Conservation (phyloP, 2,888 invertebrate genomes). For the Drosophila prostipennis region DNA sequence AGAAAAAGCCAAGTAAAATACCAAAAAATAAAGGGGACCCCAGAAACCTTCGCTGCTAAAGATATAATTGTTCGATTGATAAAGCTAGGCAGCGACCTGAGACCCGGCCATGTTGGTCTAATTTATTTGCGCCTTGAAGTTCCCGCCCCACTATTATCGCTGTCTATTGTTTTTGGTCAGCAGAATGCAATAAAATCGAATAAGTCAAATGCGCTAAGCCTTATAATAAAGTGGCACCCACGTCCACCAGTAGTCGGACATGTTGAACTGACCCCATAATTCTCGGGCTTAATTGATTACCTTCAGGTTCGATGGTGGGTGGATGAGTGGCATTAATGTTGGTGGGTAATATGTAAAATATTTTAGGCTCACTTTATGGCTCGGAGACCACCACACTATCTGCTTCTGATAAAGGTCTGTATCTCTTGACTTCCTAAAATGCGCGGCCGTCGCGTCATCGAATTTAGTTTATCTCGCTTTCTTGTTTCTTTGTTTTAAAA, state of each 20-base stretch:
- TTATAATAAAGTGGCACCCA: constrained; percentile 55
- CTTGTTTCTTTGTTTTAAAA: constrained; percentile 22
- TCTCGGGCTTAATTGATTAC: constrained; percentile 70
- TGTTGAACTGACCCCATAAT: constrained; percentile 61
- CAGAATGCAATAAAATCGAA: constrained; percentile 38
- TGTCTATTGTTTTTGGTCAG: constrained; percentile 19
- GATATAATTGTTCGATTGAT: constrained; percentile 72
- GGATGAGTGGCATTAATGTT: constrained; percentile 19
- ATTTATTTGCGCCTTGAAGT: constrained; percentile 66
- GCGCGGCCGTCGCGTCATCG: constrained; percentile 11
- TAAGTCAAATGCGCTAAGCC: constrained; percentile 32
- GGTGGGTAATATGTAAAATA: constrained; percentile 35
- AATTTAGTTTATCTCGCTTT: constrained; percentile 24
- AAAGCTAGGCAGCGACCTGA: constrained; percentile 49
- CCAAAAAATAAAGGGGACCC: constrained; percentile 7
- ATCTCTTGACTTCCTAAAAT: constrained; percentile 19
- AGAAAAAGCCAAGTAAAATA: background rate
- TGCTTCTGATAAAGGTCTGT: constrained; percentile 31
- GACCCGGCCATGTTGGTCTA: constrained; percentile 61
- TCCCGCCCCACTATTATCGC: constrained; percentile 52
- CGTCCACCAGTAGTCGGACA: constrained; percentile 41
- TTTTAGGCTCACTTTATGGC: constrained; percentile 8
- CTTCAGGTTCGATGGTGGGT: constrained; percentile 42
- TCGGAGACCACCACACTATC: constrained; percentile 19
- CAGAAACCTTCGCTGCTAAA: constrained; percentile 50